These are phyloP conservation scores for Acronicta psi DNA, from an alignment of 2,888 invertebrate species.

Conservation along the genomic window DNA sequence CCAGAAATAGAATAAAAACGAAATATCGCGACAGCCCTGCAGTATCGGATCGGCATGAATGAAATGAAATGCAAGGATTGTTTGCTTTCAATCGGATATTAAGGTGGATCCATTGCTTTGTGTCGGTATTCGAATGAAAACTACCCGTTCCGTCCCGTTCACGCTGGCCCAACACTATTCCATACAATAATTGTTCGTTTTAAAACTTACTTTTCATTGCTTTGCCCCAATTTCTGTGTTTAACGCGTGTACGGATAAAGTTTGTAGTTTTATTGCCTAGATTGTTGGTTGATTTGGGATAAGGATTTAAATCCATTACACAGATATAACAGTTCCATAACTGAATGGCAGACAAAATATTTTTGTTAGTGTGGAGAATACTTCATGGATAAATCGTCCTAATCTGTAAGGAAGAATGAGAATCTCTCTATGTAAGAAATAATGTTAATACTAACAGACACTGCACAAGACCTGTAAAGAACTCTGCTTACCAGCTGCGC, in stretches of 20 bases:
- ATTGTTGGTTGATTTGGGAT: not conserved
- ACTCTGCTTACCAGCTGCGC: too few relatives aligned
- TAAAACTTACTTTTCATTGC: slow-evolving; percentile 29
- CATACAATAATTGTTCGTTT: slow-evolving; percentile 31
- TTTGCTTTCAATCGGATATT: slow-evolving; percentile 70
- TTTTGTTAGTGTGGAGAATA: too few relatives aligned
- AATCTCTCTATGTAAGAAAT: too few relatives aligned
- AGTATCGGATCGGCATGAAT: slow-evolving; percentile 55
- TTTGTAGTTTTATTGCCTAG: slow-evolving; percentile 27
- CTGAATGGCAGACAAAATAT: too few relatives aligned
- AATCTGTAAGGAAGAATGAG: too few relatives aligned
- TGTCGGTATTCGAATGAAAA: slow-evolving; percentile 55
- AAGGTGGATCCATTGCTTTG: slow-evolving; percentile 62
- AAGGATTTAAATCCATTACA: not conserved
- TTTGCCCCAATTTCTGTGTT: slow-evolving; percentile 26
- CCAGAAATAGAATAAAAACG: not conserved
- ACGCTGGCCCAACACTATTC: slow-evolving; percentile 30
- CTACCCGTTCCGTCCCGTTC: slow-evolving; percentile 35
- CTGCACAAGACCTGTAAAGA: too few relatives aligned
- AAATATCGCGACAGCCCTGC: slow-evolving; percentile 53
- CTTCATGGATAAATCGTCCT: too few relatives aligned
- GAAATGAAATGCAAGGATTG: slow-evolving; percentile 73
- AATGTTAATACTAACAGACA: too few relatives aligned
- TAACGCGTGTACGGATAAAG: slow-evolving; percentile 15
- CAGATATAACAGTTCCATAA: too few relatives aligned